Evolutionary conservation across 2,113 vertebrate genomes (phyloP).

Genomic region (Aviceda subcristata): DNA sequence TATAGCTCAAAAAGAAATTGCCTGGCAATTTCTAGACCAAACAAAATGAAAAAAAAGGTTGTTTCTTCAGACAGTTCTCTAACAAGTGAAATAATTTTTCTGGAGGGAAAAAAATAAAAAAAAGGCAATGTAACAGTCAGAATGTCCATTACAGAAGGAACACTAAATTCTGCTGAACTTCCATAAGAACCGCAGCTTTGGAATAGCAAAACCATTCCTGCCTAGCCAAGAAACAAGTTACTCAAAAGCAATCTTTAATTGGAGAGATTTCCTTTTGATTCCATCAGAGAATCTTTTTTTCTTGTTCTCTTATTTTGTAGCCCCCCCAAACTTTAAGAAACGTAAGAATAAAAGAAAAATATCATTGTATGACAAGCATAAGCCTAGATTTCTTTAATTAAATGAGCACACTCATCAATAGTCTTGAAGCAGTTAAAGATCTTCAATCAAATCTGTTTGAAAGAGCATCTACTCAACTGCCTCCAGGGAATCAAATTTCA

Average conservation of each 20-base stretch:
- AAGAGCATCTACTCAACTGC: background rate
- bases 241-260: background rate
- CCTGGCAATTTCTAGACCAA: background rate
- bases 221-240: background rate
- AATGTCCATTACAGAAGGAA: background rate
- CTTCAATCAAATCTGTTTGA: background rate
- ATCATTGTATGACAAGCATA: background rate
- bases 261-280: background rate
- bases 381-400: background rate
- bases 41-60: background rate
- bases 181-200: fast-evolving
- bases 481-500: background rate
- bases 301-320: background rate
- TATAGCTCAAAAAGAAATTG: background rate
- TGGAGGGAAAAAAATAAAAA: background rate
- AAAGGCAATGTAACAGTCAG: background rate
- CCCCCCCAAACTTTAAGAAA: background rate
- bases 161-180: background rate
- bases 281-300: background rate
- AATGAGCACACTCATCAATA: background rate
- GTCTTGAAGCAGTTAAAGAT: background rate
- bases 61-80: background rate
- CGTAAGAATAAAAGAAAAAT: background rate
- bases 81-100: background rate
- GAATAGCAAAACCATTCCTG: background rate